These are phyloP conservation scores for Mesocricetus auratus DNA, from an alignment of 2,113 vertebrate species.

Conservation along the genomic window DNA sequence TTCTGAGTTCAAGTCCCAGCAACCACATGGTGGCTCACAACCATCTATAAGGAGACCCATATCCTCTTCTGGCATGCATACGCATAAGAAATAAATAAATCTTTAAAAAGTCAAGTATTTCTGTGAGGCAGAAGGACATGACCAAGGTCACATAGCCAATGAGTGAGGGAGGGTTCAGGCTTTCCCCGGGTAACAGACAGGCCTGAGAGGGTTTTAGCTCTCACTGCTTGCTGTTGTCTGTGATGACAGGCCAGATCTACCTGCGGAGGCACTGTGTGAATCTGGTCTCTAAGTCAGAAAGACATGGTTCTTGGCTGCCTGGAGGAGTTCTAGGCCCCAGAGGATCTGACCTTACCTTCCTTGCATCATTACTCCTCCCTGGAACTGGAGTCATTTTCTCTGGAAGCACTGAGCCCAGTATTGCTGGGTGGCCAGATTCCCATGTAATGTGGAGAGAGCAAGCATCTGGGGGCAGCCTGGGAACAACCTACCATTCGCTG, in stretches of 20 bases:
- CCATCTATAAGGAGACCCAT: no score
- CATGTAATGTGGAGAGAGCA: conserved; percentile 47
- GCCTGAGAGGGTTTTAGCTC: neutral
- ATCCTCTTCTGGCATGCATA: no score
- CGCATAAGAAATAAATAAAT: no score
- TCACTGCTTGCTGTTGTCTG: neutral
- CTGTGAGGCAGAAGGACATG: neutral
- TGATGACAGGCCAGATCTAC: neutral
- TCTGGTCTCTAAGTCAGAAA: conserved; percentile 17
- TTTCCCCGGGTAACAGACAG: neutral
- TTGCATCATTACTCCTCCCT: conserved; percentile 13
- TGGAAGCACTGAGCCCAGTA: neutral
- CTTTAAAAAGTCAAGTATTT: no score
- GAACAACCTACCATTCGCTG: conserved; percentile 8
- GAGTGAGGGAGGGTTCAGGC: neutral
- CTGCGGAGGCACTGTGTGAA: neutral
- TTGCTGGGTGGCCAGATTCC: conserved; percentile 72
- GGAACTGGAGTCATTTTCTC: conserved; percentile 29
- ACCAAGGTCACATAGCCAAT: neutral
- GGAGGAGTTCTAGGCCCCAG: neutral
- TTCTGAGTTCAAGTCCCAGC: no score
- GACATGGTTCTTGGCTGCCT: neutral
- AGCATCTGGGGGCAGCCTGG: conserved; percentile 59
- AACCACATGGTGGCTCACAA: no score
- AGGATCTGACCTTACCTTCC: neutral